Evolutionary conservation across 2,888 invertebrate species (phyloP).

Genomic region (Orthonychiurus folsomi): DNA sequence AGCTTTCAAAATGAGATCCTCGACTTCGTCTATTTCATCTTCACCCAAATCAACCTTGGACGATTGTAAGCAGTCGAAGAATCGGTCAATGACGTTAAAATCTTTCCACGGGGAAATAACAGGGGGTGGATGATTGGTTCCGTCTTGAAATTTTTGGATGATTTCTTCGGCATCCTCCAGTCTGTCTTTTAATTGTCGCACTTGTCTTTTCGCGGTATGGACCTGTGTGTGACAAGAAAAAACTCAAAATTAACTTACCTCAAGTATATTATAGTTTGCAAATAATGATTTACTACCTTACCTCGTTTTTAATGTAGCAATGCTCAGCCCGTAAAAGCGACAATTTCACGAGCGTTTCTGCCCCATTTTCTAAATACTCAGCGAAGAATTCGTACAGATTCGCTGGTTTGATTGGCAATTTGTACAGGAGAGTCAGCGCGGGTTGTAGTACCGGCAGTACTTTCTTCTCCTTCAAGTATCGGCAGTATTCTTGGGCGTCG

Average conservation of each 20-base stretch:
- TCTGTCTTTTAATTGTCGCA: not conserved
- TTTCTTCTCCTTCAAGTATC: constrained; percentile 29
- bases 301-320: constrained; percentile 32
- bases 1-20: no score
- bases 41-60: no score
- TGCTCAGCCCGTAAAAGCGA: constrained; percentile 33
- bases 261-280: no score
- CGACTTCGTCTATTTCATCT: no score
- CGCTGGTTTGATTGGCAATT: constrained; percentile 32
- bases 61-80: no score
- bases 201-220: not conserved
- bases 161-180: not conserved
- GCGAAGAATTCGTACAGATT: constrained; percentile 31
- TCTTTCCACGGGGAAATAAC: no score
- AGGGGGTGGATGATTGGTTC: no score
- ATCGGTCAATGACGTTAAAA: no score
- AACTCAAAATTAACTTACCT: no score
- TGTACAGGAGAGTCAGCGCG: constrained; percentile 27
- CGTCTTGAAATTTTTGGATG: not conserved
- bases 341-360: constrained; percentile 17
- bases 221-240: no score
- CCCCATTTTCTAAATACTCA: constrained; percentile 34
- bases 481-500: constrained; percentile 21
- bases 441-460: constrained; percentile 23
- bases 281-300: no score